Evolutionary conservation across 1,140 invertebrate species (phyloP).

Genomic region (Calephelis nemesis): DNA sequence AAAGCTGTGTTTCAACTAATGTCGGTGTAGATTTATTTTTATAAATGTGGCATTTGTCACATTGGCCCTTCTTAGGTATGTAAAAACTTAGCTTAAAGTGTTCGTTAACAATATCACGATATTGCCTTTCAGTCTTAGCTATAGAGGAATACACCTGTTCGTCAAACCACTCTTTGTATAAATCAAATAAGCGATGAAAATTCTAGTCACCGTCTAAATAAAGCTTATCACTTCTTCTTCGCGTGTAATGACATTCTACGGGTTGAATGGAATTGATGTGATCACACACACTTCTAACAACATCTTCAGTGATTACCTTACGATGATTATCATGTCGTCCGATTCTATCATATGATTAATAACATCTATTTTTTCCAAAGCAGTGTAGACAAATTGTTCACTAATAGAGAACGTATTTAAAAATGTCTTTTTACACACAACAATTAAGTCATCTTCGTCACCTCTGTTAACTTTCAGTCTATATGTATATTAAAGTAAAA

Average conservation of each 20-base stretch:
- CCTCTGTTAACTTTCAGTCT: neutral
- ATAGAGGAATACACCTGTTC: neutral
- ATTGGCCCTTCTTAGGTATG: neutral
- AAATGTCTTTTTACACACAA: neutral
- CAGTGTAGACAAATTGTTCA: neutral
- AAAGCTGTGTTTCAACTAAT: neutral
- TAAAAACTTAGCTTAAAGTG: slow-evolving; percentile 1
- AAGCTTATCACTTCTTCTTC: slow-evolving; percentile 10
- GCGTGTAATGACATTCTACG: slow-evolving; percentile 8
- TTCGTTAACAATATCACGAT: neutral
- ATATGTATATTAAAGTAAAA: slow-evolving; percentile 6
- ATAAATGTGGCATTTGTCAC: neutral
- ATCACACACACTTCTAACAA: slow-evolving; percentile 7
- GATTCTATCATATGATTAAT: neutral
- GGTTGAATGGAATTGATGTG: neutral
- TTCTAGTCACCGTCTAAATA: slow-evolving; percentile 5
- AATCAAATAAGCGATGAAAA: neutral
- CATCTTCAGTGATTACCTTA: neutral
- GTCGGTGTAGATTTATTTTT: neutral
- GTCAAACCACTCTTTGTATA: slow-evolving; percentile 13
- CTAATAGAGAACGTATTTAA: neutral
- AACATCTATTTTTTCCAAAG: neutral
- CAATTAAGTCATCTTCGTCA: neutral
- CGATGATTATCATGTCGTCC: neutral
- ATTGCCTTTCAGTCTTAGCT: neutral